Percentiles rank a stretch among this genome's conserved stretches.
phyloP scores from a whole-genome alignment of 2,797 vertebrate species.

The Micropoecilia bifurca region DNA sequence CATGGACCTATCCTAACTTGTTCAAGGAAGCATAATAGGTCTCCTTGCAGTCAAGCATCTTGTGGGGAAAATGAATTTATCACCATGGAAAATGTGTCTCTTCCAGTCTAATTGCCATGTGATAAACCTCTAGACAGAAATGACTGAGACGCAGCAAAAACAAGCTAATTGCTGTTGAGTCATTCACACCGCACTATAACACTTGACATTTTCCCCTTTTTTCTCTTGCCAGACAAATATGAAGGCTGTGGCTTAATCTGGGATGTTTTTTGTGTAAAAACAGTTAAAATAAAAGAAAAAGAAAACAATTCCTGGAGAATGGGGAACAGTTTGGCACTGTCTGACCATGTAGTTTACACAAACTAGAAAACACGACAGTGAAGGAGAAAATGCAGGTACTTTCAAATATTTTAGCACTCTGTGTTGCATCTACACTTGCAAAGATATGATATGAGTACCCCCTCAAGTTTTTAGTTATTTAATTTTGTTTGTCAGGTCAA shows the following conservation, averaged over 20 bases:
- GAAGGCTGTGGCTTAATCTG: not conserved
- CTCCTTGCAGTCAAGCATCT: not conserved
- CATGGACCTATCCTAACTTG: no score
- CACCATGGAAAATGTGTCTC: slow-evolving; percentile 5
- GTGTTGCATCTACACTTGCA: not conserved
- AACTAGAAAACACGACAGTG: not conserved
- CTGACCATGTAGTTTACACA: not conserved
- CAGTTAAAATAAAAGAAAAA: not conserved
- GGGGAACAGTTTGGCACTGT: not conserved
- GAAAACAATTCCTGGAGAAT: not conserved
- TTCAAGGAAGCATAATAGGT: no score
- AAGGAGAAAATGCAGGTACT: not conserved
- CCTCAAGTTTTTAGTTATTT: not conserved
- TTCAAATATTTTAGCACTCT: not conserved
- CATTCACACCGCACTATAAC: slow-evolving; percentile 4
- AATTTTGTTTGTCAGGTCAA: not conserved
- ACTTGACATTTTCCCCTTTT: slow-evolving; percentile 1
- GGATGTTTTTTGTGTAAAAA: slow-evolving; percentile 3
- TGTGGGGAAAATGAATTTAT: slow-evolving; percentile 1
- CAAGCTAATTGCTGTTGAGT: slow-evolving; percentile 10
- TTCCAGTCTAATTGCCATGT: slow-evolving; percentile 5
- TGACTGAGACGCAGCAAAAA: not conserved
- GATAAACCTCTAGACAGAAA: slow-evolving; percentile 12
- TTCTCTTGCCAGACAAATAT: slow-evolving; percentile 8
- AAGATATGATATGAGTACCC: not conserved